phyloP scores from a whole-genome alignment of 2,113 vertebrate species.

The Sclerurus mexicanus region DNA sequence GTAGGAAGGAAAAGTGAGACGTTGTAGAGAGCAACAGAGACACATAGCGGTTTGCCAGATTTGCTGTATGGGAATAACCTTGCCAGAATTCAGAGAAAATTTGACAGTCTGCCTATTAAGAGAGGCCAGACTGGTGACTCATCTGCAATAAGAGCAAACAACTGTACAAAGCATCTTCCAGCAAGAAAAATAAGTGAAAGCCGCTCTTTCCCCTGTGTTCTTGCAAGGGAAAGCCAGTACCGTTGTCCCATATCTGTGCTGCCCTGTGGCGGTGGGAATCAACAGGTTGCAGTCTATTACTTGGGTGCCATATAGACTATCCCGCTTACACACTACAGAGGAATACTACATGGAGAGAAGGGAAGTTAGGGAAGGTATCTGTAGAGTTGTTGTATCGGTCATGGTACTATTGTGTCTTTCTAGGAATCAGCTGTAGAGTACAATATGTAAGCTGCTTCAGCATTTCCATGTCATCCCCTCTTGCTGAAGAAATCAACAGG shows the following conservation, averaged over 20 bases:
- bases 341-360: background rate
- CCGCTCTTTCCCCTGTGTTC: background rate
- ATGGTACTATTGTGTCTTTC: background rate
- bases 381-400: background rate
- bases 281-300: background rate
- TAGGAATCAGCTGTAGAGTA: background rate
- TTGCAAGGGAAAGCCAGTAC: background rate
- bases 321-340: background rate
- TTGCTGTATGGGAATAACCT: background rate
- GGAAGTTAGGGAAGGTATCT: background rate
- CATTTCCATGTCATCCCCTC: background rate
- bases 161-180: background rate
- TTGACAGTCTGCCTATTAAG: background rate
- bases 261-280: background rate
- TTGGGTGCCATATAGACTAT: background rate
- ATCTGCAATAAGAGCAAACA: background rate
- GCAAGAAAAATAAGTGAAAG: background rate
- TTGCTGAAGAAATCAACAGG: background rate
- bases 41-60: background rate
- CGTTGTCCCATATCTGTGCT: background rate
- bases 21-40: background rate
- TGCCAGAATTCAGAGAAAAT: background rate
- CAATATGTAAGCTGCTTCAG: background rate
- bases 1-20: background rate
- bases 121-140: constrained; percentile 5